Base-by-base conservation (phyloP, 2,888 invertebrate species). In the Erebia palarica region DNA sequence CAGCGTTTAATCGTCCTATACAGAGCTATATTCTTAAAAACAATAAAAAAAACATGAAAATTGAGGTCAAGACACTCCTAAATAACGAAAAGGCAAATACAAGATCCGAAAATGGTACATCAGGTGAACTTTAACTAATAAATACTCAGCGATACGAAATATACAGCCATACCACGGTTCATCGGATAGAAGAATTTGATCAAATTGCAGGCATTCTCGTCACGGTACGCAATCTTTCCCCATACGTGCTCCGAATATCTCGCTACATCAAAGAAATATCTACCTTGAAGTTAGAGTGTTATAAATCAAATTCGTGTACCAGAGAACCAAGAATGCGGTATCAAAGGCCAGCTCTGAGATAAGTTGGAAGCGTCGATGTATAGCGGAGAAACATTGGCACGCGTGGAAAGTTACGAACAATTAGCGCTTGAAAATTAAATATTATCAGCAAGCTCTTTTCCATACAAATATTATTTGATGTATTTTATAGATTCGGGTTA, bases 181-280 rank as follows among this genome's bases (percentile, higher is more conserved):
- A 65, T 65, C 44, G 65, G 57, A 57, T 57, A 49, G 69, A 18
- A 67, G 69, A 71, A 74, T 75, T 69, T 68, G 69, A 75, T 75
- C 73, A 73, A 76, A 77, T 76, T 77, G 71, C 74, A 68, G 55
- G 65, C 73, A 72, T 72, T 72, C 71, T 65, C 69, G 65, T 71
- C 73, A 75, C 69, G 72, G 63, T 73, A 69, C 66, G 68, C 69
- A 72, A 68, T 70, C 67, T 71, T 71, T 68, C 53, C 58, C 69
- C 58, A 65, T 73, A 73, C 69, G 70, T 74, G 74, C 61, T 53
- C 27, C n/a, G 74, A 75, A 75, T 74, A 75, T 61, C 47, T 66
- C 18, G 11, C 9, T 44, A 3, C 14, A 5, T 59, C 68, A 72
- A 70, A 69, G 68, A 59, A 68, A 72, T 65, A 65, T 70, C 42